phyloP scores from a whole-genome alignment of 1,140 invertebrate species.

The Hycleus cichorii region DNA sequence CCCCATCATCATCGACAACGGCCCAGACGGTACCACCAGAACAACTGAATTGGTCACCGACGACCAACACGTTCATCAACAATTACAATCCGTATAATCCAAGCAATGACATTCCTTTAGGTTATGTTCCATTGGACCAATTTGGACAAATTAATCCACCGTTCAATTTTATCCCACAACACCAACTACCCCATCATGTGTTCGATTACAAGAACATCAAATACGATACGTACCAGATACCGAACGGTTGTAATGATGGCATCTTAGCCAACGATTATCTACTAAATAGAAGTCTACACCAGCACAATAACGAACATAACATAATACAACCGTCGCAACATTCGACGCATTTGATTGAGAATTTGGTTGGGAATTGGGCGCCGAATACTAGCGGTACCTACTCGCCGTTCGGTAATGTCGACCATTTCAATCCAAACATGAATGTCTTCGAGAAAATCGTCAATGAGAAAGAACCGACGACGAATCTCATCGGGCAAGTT shows the following conservation, averaged over 20 bases:
- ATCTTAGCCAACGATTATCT: slow-evolving; percentile 16
- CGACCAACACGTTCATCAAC: slow-evolving; percentile 26
- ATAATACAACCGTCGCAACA: slow-evolving; percentile 11
- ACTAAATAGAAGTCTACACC: slow-evolving; percentile 3
- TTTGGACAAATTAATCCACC: slow-evolving; percentile 12
- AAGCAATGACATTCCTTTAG: slow-evolving; percentile 11
- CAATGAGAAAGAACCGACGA: slow-evolving; percentile 9
- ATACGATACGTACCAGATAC: slow-evolving; percentile 19
- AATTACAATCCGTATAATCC: slow-evolving; percentile 23
- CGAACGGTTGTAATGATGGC: slow-evolving; percentile 15
- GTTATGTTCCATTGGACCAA: slow-evolving; percentile 22
- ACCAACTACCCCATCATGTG: background rate
- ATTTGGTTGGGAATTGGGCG: slow-evolving; percentile 73
- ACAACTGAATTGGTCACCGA: no score
- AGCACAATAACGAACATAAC: background rate
- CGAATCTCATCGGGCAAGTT: slow-evolving; percentile 1
- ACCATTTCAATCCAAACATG: slow-evolving; percentile 29
- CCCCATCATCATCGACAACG: background rate
- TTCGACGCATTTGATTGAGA: slow-evolving; percentile 55
- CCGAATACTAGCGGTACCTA: slow-evolving; percentile 75
- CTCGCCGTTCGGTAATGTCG: slow-evolving; percentile 61
- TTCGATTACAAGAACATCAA: slow-evolving; percentile 36
- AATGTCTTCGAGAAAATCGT: slow-evolving; percentile 25
- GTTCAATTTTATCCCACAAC: background rate
- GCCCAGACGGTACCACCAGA: no score